A percentile compares a stretch with the other conserved stretches of the same genome.
Evolutionary conservation across 2,797 vertebrate species (phyloP).

Genomic region (Kryptopterus vitreolus): DNA sequence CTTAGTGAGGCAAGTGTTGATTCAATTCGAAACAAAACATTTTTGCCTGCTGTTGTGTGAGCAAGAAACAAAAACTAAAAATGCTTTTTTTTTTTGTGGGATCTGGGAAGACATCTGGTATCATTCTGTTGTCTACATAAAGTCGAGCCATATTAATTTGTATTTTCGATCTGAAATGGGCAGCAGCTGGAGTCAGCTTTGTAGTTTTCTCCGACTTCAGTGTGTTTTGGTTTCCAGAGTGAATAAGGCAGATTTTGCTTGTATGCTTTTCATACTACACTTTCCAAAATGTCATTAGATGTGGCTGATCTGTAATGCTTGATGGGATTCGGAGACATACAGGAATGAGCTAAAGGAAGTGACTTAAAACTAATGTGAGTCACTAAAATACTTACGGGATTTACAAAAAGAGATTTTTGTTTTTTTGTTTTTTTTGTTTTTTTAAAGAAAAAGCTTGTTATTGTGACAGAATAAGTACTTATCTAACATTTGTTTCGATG

Average conservation of each 20-base stretch:
- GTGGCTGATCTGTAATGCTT: conserved; percentile 52
- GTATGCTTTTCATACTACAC: conserved; percentile 34
- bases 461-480: not conserved
- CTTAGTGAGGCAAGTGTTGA: conserved; percentile 34
- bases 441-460: not conserved
- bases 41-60: conserved; percentile 45
- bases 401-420: not conserved
- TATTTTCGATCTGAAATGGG: conserved; percentile 56
- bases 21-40: conserved; percentile 33
- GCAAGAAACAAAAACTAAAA: conserved; percentile 42
- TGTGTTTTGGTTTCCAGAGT: conserved; percentile 35
- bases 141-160: conserved; percentile 56
- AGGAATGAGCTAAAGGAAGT: conserved; percentile 42
- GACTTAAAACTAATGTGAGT: not conserved
- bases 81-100: conserved; percentile 34
- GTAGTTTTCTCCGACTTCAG: conserved; percentile 37
- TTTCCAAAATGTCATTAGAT: conserved; percentile 33
- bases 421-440: too few relatives aligned
- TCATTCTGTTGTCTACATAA: conserved; percentile 56
- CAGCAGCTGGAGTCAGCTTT: conserved; percentile 53
- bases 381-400: not conserved
- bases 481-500: not conserved
- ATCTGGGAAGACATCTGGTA: conserved; percentile 57
- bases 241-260: conserved; percentile 31
- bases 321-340: conserved; percentile 43